Base-by-base conservation (phyloP, 1,140 invertebrate genomes). In the Nephila pilipes region DNA sequence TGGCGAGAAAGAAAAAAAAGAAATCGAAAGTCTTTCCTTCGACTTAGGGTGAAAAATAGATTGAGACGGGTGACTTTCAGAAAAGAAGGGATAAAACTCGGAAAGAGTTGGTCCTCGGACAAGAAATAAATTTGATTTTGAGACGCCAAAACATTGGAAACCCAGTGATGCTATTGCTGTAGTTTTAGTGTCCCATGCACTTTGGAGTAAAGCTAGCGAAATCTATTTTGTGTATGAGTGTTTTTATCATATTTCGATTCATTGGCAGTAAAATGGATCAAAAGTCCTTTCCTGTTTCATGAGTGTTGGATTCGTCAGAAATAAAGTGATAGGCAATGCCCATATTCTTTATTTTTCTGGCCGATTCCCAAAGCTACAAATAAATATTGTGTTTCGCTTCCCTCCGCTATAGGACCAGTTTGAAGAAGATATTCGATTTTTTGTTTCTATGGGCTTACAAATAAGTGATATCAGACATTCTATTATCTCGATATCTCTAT, bases 71-170 rank as follows among this genome's bases (percentile, higher is more conserved):
- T 14, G 69, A 75, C 25, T 75, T 75, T 75, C 69, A 29, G 69
- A 75, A 4, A 14, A 75, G 32, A 32, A 75, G 69, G 65, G 29
- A 75, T 75, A 32, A 75, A 75, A 75, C 18, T 60, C 58, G 20
- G 22, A 22, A 60, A 60, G 22, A 60, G 29, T 75, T 14, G 69
- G 69, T 75, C 63, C 22, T 65, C 63, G n/a, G 22, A 65, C 69
- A 16, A 36, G 69, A 75, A 75, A 75, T 75, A 75, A 75, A 75
- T 75, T 75, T 75, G 69, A 75, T 75, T 75, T 75, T 32, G 69
- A 75, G 29, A 32, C 69, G 32, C 69, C 25, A 16, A 75, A 75
- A 75, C 69, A 75, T 75, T 36, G 10, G 69, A 75, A 75, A 75
- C 32, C 14, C 12, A 75, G 69, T 18, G 46, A 46, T 46, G 46